Base-by-base conservation (phyloP, 2,888 invertebrate species). In the Yponomeuta cagnagella region DNA sequence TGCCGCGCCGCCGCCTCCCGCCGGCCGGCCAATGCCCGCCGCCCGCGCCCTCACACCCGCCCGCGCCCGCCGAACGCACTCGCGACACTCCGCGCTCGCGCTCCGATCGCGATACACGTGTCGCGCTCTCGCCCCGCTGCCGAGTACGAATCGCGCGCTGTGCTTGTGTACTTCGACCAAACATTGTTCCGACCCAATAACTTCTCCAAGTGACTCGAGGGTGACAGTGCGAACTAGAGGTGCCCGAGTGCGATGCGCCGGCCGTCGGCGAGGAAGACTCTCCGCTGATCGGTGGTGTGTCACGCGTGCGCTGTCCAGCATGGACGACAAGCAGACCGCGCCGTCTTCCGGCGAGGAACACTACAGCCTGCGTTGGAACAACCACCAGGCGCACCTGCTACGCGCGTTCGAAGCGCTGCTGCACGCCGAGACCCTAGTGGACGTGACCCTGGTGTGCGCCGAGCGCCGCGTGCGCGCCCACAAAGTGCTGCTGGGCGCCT, bases 341-440 rank as follows among this genome's bases (percentile, higher is more conserved):
- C 43, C 43, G 43, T 6, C 43, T 8, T 43, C 43, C 43, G 82
- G 84, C 69, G 92, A 96, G 89, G 96, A 97, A 84, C 97, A 97
- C 88, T 98, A 97, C 91, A 97, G 97, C 84, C 94, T 98, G 82
- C 95, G 97, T 89, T 98, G 98, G 98, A 97, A 97, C 93, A 97
- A 97, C 93, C 98, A 98, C 93, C 97, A 97, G 86, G 95, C 95
- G 77, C 97, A 98, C 88, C 95, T 98, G 82, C 93, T 97, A 77
- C 94, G 96, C 79, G 96, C 97, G 70, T 97, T 98, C 90, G 97
- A 97, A 82, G 95, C 96, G n/a, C 93, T 98, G 73, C 93, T 97
- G 74, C 96, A 97, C 82, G 96, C 96, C 33, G 97, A 97, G 90
- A 95, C 96, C 10, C 94, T 97, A 71, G 97, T 97, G 73, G 98